phyloP scores from a whole-genome alignment of 1,140 invertebrate genomes.

The Drosophila baimaii region DNA sequence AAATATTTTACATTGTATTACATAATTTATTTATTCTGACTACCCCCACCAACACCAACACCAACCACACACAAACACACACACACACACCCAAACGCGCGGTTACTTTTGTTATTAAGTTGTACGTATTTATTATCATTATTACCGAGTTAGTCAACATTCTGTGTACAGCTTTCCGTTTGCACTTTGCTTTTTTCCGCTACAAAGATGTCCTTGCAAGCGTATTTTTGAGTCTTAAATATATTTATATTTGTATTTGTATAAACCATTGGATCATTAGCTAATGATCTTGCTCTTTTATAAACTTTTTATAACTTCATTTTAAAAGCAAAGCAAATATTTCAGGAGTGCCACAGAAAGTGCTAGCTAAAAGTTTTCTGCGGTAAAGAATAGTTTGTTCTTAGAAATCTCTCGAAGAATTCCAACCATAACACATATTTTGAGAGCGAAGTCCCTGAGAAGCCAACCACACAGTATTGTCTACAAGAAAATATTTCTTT shows the following conservation, averaged over 20 bases:
- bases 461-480: not conserved
- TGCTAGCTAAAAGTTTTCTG: not conserved
- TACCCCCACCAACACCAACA: conserved; percentile 16
- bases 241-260: not conserved
- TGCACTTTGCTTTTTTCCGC: conserved; percentile 5
- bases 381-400: too few relatives aligned
- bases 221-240: not conserved
- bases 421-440: not conserved
- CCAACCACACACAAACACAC: conserved; percentile 13
- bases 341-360: too few relatives aligned
- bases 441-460: not conserved
- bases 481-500: not conserved
- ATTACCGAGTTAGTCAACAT: conserved; percentile 61
- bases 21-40: conserved; percentile 68
- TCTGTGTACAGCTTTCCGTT: conserved; percentile 41
- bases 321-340: too few relatives aligned
- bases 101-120: conserved; percentile 70
- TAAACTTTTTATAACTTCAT: too few relatives aligned
- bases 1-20: conserved; percentile 56
- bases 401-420: not conserved
- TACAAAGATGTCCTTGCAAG: conserved; percentile 9
- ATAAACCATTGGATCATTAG: too few relatives aligned
- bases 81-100: conserved; percentile 17
- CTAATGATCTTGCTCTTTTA: too few relatives aligned
- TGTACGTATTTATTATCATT: conserved; percentile 69